Evolutionary conservation across 2,113 vertebrate genomes (phyloP).

Genomic region (Gnathonemus echidnorhynchus): DNA sequence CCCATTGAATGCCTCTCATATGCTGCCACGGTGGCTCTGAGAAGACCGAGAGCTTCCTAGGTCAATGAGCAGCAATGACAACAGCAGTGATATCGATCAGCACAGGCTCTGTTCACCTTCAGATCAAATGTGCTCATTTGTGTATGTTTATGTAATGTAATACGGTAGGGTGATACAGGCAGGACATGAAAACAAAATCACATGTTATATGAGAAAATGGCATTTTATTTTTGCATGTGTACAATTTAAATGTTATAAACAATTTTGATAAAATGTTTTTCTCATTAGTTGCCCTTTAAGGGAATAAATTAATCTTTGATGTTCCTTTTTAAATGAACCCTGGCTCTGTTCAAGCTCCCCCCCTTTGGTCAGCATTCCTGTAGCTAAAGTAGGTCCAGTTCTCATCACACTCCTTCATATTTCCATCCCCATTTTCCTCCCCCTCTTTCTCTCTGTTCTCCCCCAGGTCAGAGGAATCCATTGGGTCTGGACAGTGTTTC

Average conservation of each 20-base stretch:
- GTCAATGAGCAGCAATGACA: not conserved
- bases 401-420: not conserved
- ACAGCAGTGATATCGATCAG: not conserved
- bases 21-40: not conserved
- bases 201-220: not conserved
- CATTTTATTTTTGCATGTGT: not conserved
- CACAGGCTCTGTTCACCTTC: not conserved
- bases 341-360: not conserved
- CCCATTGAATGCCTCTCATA: not conserved
- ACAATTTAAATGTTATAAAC: not conserved
- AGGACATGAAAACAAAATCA: not conserved
- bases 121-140: not conserved
- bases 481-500: constrained; percentile 23
- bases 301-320: not conserved
- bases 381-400: not conserved
- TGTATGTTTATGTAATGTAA: not conserved
- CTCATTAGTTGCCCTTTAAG: not conserved
- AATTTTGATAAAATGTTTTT: not conserved
- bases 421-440: not conserved
- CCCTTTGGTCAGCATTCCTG: not conserved
- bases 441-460: not conserved
- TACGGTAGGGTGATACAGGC: not conserved
- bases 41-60: not conserved
- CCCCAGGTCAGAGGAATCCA: constrained; percentile 20
- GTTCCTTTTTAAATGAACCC: not conserved